phyloP scores from a whole-genome alignment of 2,888 invertebrate species.

The Pristionchus japonicus region DNA sequence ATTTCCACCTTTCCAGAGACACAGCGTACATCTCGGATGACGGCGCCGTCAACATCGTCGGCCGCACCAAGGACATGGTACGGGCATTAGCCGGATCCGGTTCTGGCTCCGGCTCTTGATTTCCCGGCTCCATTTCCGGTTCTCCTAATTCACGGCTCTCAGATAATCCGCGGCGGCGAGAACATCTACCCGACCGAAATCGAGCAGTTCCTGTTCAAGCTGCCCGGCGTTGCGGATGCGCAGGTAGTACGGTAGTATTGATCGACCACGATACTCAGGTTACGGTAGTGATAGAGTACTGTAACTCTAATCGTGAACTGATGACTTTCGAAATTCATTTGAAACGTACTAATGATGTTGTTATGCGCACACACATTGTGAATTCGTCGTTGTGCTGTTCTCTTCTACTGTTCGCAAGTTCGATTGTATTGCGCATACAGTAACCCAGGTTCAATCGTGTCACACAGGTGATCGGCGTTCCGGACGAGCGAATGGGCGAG shows the following conservation, averaged over 20 bases:
- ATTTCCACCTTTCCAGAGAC: slow-evolving; percentile 72
- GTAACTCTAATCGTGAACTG: not conserved
- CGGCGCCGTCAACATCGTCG: slow-evolving; percentile 77
- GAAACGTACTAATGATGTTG: too few species aligned
- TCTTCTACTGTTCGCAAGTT: too few species aligned
- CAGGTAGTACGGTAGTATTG: slow-evolving; percentile 76
- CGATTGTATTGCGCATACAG: too few species aligned
- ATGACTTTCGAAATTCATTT: too few species aligned
- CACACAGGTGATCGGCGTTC: slow-evolving; percentile 76
- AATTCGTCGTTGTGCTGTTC: too few species aligned
- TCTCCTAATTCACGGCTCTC: not conserved
- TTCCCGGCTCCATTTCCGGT: too few species aligned
- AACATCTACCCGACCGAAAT: slow-evolving; percentile 79
- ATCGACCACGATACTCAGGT: not conserved
- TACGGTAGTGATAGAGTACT: not conserved
- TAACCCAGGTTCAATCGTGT: not conserved
- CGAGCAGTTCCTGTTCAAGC: slow-evolving; percentile 77
- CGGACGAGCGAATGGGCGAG: slow-evolving; percentile 78
- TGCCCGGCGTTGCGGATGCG: slow-evolving; percentile 77
- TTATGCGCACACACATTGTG: too few species aligned
- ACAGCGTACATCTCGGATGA: slow-evolving; percentile 76
- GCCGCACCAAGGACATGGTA: slow-evolving; percentile 77
- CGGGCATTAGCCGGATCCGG: not conserved
- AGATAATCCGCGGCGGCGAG: slow-evolving; percentile 77
- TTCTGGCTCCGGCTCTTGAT: not conserved